Evolutionary conservation across 2,113 vertebrate species (phyloP).

Genomic region (Ibidorhyncha struthersii): DNA sequence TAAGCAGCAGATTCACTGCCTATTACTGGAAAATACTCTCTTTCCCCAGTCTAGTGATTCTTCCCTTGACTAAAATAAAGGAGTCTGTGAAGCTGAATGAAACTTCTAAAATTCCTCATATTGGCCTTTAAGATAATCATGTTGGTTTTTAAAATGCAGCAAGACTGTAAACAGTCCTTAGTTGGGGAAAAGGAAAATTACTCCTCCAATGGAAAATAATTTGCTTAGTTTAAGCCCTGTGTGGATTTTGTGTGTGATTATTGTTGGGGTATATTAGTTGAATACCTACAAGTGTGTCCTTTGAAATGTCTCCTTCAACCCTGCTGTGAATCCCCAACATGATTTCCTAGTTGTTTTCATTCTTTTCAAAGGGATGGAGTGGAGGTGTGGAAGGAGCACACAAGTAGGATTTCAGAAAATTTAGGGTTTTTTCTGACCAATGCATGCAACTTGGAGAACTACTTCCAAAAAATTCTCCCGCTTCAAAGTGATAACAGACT

Average conservation of each 20-base stretch:
- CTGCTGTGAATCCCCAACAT: slow-evolving; percentile 56
- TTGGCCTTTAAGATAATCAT: slow-evolving; percentile 29
- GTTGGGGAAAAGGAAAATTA: slow-evolving; percentile 52
- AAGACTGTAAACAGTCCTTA: slow-evolving; percentile 40
- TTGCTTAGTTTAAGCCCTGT: slow-evolving; percentile 47
- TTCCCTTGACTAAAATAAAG: neutral
- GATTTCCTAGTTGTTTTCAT: slow-evolving; percentile 30
- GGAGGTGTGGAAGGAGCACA: neutral
- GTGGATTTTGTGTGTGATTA: slow-evolving; percentile 61
- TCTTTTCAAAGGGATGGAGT: neutral
- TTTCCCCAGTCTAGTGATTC: neutral
- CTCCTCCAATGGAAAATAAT: slow-evolving; percentile 40
- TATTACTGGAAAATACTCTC: neutral
- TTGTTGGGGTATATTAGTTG: slow-evolving; percentile 66
- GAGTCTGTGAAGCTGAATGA: neutral
- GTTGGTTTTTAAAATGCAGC: slow-evolving; percentile 21
- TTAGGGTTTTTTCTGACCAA: neutral
- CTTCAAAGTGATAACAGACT: neutral
- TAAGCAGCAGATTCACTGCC: neutral
- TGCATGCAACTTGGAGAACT: neutral
- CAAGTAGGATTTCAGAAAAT: neutral
- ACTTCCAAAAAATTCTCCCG: neutral
- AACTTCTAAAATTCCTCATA: slow-evolving; percentile 41
- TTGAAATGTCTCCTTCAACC: slow-evolving; percentile 57
- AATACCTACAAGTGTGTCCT: slow-evolving; percentile 49